These are phyloP conservation scores for Aphelenchoides bicaudatus DNA, from an alignment of 2,888 invertebrate species.

Conservation along the genomic window DNA sequence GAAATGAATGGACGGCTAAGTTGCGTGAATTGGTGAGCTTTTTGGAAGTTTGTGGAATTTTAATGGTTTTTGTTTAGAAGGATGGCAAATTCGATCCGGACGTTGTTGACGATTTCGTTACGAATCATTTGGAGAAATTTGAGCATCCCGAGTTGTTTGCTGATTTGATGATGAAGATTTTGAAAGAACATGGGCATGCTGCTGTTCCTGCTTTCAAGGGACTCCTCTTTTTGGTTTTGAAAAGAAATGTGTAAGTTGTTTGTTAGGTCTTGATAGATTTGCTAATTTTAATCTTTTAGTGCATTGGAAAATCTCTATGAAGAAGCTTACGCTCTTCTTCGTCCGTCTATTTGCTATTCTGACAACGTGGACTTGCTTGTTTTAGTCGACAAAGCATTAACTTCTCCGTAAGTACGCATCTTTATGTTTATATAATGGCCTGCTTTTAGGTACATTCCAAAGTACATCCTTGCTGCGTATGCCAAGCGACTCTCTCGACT, in stretches of 20 bases:
- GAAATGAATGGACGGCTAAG: no score
- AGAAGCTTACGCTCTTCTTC: conserved; percentile 18
- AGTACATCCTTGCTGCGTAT: conserved; percentile 17
- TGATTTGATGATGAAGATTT: conserved; percentile 3
- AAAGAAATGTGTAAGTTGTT: conserved; percentile 14
- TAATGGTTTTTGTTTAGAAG: conserved; percentile 7
- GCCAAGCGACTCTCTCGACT: conserved; percentile 14
- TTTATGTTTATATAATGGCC: background rate
- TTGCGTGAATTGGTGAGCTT: no score
- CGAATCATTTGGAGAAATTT: background rate
- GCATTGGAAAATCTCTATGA: conserved; percentile 15
- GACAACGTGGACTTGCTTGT: background rate
- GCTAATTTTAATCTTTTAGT: conserved; percentile 3
- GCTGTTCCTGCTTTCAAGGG: conserved; percentile 16
- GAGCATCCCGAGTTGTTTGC: conserved; percentile 18
- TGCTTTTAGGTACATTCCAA: conserved; percentile 14
- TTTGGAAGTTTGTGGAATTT: no score
- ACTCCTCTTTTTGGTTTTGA: conserved; percentile 13
- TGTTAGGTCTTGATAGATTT: background rate
- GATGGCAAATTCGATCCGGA: conserved; percentile 13
- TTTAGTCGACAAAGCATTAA: conserved; percentile 10
- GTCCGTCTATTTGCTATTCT: conserved; percentile 14
- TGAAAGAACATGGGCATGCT: conserved; percentile 9
- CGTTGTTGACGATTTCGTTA: conserved; percentile 14
- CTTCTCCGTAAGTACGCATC: conserved; percentile 9